Base-by-base conservation (phyloP, 1,140 invertebrate species). In the Dufourea novaeangliae region DNA sequence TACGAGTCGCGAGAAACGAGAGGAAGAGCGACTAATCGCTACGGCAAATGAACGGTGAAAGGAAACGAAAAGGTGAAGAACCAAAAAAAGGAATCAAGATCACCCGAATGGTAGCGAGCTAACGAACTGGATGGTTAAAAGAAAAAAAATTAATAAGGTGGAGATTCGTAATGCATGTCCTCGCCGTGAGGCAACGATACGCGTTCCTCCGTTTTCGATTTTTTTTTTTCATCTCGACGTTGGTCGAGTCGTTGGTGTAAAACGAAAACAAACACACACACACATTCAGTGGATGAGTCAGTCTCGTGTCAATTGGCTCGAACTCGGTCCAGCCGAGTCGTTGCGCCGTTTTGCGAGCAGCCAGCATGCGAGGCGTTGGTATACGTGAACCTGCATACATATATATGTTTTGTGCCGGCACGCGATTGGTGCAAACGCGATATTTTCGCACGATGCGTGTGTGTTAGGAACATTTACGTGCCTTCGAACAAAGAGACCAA, bases 161-260 rank as follows among this genome's bases (percentile, higher is more conserved):
- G 46, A 70, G 25, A 11, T 73, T 14, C 12, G 59, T 56, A 46
- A 52, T 39, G 57, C 34, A 41, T 68, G 11, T 29, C 20, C 62
- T 27, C 27, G 72, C 52, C 77, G n/a, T 62, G 46, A 67, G 75
- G 68, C 72, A 61, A 46, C 57, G 14, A 25, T 54, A 68, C 41
- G 25, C 44, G 44, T 46, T 5, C n/a, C 44, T 46, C 17, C 44
- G 7, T 37, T 37, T 37, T 37, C 34, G 34, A 10, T 37, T 37
- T 5, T 62, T 17, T 54, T 27, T 64, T 52, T 44, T 59, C 64
- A 70, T 54, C n/a, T n/a, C n/a, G n/a, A n/a, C n/a, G 46, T n/a
- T 17, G 20, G 8, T 50, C 44, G 52, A 80, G 72, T 78, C 86
- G 86, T 88, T 66, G 29, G 54, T 46, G 74, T 57, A 32, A 8